A percentile compares a stretch with the other conserved stretches of the same genome.
These are phyloP conservation scores for Cynopterus sphinx DNA, from an alignment of 2,797 vertebrate species.

Conservation along the genomic window DNA sequence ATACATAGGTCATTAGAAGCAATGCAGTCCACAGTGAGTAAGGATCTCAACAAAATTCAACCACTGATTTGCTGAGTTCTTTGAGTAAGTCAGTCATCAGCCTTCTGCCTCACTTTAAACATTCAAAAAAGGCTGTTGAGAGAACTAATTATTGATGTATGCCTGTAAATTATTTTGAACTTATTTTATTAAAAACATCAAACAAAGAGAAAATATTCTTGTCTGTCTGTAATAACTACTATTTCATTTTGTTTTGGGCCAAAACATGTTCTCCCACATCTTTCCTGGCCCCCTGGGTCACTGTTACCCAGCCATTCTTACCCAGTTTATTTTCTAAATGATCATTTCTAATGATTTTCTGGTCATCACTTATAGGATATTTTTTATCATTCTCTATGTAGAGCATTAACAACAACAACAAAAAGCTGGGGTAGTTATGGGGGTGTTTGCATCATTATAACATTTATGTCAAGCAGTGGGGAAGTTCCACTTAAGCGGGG, in stretches of 20 bases:
- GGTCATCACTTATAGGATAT: background rate
- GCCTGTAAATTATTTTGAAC: slow-evolving; percentile 23
- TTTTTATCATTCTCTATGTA: background rate
- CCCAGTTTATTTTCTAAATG: slow-evolving; percentile 35
- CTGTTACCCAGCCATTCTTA: background rate
- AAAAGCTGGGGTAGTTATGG: rapidly evolving
- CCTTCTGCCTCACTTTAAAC: slow-evolving; percentile 9
- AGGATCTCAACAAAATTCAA: slow-evolving; percentile 50
- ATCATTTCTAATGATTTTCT: slow-evolving; percentile 10
- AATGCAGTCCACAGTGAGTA: slow-evolving; percentile 14
- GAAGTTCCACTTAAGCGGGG: background rate
- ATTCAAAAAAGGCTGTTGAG: background rate
- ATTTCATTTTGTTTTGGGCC: slow-evolving; percentile 6
- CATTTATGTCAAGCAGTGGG: background rate
- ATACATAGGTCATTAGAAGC: slow-evolving; percentile 55
- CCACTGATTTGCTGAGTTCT: background rate
- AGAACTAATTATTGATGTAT: slow-evolving; percentile 46
- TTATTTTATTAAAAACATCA: slow-evolving; percentile 24
- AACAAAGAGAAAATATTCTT: background rate
- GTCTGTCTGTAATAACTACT: background rate
- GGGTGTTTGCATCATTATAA: background rate
- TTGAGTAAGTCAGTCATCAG: slow-evolving; percentile 46
- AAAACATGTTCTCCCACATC: background rate
- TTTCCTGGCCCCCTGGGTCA: background rate
- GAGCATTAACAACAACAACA: background rate